Conservation (phyloP, 2,113 vertebrate genomes). For the Brachypteracias leptosomus region DNA sequence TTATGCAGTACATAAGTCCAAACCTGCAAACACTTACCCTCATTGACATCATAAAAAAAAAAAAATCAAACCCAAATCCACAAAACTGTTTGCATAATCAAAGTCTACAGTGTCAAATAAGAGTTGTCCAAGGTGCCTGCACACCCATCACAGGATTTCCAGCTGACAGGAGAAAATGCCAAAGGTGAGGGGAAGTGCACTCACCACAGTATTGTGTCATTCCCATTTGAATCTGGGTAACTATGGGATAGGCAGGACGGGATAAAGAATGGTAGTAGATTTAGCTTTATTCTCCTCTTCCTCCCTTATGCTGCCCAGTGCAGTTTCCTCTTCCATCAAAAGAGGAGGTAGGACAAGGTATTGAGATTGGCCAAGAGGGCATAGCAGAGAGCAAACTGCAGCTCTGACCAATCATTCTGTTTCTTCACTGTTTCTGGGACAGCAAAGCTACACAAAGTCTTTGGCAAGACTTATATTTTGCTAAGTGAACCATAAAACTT, state of each 20-base stretch:
- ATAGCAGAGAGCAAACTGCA: neutral
- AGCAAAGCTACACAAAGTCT: neutral
- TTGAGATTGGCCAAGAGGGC: neutral
- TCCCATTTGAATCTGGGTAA: neutral
- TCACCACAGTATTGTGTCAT: neutral
- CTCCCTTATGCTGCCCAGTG: neutral
- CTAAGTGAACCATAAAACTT: neutral
- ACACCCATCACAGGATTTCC: neutral
- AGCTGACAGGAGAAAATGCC: neutral
- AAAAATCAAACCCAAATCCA: neutral
- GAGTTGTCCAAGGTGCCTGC: neutral
- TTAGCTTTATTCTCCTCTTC: neutral
- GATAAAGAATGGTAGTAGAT: neutral
- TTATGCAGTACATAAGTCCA: neutral
- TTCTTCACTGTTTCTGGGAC: neutral
- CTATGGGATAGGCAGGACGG: neutral
- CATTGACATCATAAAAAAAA: neutral
- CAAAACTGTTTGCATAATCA: neutral
- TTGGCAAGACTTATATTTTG: neutral
- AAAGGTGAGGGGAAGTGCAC: neutral
- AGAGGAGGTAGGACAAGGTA: neutral
- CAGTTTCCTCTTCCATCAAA: neutral
- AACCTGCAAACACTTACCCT: neutral
- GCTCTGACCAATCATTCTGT: neutral
- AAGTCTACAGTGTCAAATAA: neutral